Percentiles rank a stretch among this genome's conserved stretches.
phyloP scores from a whole-genome alignment of 2,888 invertebrate genomes.

The Nowickia ferox region DNA sequence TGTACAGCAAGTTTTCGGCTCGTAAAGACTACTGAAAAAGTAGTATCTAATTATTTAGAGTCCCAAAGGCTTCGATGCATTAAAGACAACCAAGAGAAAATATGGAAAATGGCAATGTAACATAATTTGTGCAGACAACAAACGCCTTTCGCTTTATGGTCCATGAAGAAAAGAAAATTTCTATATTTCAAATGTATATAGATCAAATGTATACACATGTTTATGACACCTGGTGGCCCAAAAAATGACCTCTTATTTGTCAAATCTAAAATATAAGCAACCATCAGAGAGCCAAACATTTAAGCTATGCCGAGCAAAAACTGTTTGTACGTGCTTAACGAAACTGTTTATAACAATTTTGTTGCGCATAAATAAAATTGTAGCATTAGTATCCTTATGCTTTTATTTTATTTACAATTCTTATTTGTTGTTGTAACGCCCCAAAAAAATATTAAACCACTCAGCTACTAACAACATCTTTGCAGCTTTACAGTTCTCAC shows the following conservation, averaged over 20 bases:
- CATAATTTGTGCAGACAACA: constrained; percentile 57
- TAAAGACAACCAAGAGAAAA: constrained; percentile 5
- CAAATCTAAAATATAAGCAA: constrained; percentile 64
- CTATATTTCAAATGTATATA: not conserved
- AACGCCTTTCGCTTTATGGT: constrained; percentile 42
- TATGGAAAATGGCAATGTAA: constrained; percentile 8
- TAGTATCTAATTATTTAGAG: constrained; percentile 56
- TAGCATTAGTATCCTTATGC: constrained; percentile 16
- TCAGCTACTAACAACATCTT: constrained; percentile 10
- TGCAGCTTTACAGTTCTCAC: constrained; percentile 4
- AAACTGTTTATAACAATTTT: constrained; percentile 21
- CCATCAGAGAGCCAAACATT: constrained; percentile 1
- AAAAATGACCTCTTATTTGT: constrained; percentile 80
- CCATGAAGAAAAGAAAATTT: constrained; percentile 12
- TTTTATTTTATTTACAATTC: constrained; percentile 35
- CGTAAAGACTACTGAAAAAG: constrained; percentile 58
- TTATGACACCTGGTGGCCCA: constrained; percentile 74
- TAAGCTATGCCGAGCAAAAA: constrained; percentile 3
- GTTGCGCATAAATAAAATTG: constrained; percentile 20
- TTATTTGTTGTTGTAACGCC: constrained; percentile 58
- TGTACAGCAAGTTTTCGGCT: constrained; percentile 7
- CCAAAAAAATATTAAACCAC: constrained; percentile 43
- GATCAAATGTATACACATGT: constrained; percentile 25
- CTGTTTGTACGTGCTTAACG: constrained; percentile 30
- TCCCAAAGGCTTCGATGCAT: constrained; percentile 47